A percentile compares a stretch with the other conserved stretches of the same genome.
phyloP scores from a whole-genome alignment of 2,888 invertebrate genomes.

The Agelastica alni region DNA sequence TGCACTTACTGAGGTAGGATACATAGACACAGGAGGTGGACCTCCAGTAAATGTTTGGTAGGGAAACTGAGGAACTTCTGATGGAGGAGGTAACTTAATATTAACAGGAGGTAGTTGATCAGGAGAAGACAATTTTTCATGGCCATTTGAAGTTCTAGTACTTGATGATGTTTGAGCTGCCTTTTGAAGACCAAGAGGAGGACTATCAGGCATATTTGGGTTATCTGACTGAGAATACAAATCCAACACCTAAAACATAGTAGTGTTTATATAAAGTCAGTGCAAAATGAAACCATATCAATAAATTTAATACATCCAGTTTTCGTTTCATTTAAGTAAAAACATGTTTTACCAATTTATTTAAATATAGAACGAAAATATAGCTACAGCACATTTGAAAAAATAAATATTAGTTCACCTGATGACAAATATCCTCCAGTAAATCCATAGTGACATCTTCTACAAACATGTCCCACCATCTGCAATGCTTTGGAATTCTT shows the following conservation, averaged over 20 bases:
- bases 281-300: too few relatives aligned
- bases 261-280: too few relatives aligned
- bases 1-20: constrained; percentile 55
- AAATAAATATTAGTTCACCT: constrained; percentile 59
- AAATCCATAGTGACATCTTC: constrained; percentile 93
- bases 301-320: too few relatives aligned
- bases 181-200: constrained; percentile 58
- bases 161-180: constrained; percentile 36
- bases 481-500: constrained; percentile 71
- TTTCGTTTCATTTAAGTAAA: too few relatives aligned
- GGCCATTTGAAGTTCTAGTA: constrained; percentile 59
- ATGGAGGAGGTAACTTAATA: constrained; percentile 44
- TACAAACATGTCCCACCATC: constrained; percentile 99
- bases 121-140: constrained; percentile 55
- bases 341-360: too few relatives aligned
- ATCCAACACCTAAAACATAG: constrained; percentile 67
- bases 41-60: constrained; percentile 51
- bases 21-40: constrained; percentile 42
- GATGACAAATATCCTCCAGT: constrained; percentile 96
- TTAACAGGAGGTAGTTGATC: constrained; percentile 38
- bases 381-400: neutral
- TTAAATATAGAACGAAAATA: neutral
- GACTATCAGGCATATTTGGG: constrained; percentile 65
- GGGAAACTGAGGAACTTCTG: constrained; percentile 49
- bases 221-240: constrained; percentile 72